These are phyloP conservation scores for Calliopum simillimum DNA, from an alignment of 2,888 invertebrate species.

Conservation along the genomic window DNA sequence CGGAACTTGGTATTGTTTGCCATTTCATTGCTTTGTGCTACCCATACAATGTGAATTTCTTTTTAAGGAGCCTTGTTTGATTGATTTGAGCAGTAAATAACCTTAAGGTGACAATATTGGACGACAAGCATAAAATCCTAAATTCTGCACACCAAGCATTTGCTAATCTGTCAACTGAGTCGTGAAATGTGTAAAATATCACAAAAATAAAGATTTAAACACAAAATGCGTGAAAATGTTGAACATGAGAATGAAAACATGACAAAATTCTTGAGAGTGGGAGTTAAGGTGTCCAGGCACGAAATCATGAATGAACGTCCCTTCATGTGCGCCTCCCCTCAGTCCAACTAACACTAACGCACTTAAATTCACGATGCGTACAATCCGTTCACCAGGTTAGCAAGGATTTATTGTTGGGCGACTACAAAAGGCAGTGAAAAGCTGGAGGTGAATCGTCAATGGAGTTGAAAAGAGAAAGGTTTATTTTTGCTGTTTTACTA, in stretches of 20 bases:
- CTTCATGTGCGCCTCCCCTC: background rate
- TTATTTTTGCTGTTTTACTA: constrained; percentile 14
- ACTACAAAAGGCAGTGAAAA: constrained; percentile 61
- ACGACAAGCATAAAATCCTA: no score
- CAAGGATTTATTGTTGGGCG: constrained; percentile 61
- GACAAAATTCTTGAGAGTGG: background rate
- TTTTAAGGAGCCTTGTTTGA: no score
- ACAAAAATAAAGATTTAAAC: background rate
- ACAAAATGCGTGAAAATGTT: constrained; percentile 30
- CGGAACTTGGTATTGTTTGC: no score
- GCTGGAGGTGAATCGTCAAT: constrained; percentile 56
- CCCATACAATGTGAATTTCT: no score
- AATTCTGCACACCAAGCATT: no score
- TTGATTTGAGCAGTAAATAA: no score
- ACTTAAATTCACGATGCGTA: background rate
- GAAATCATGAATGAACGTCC: background rate
- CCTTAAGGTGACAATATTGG: no score
- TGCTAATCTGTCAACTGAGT: no score
- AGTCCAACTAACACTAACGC: constrained; percentile 6
- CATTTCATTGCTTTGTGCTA: no score
- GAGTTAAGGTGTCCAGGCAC: background rate
- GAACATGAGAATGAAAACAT: constrained; percentile 19
- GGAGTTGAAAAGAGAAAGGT: constrained; percentile 47
- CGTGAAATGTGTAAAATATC: background rate
- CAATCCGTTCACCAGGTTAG: constrained; percentile 36